Percentiles rank a stretch among this genome's conserved stretches.
phyloP scores from a whole-genome alignment of 2,797 vertebrate genomes.

The Scolopax bukidnonensis region DNA sequence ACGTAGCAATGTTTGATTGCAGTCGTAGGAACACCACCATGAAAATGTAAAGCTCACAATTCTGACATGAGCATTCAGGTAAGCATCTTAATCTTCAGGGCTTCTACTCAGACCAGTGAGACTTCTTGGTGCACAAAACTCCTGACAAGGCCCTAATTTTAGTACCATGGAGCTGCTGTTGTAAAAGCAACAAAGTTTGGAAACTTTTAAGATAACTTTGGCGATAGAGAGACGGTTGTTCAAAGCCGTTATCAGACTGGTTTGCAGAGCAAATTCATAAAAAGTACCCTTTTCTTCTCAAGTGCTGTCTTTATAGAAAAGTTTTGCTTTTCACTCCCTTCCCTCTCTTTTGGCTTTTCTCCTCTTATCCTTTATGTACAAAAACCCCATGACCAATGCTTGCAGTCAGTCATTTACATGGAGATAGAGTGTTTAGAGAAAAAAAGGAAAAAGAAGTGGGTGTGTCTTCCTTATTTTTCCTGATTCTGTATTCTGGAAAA shows the following conservation, averaged over 20 bases:
- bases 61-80: not conserved
- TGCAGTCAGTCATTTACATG: not conserved
- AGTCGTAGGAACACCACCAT: not conserved
- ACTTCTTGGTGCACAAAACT: not conserved
- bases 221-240: not conserved
- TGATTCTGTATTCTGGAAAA: not conserved
- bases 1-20: rapidly evolving
- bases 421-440: not conserved
- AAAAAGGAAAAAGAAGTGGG: rapidly evolving
- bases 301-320: not conserved
- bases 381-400: not conserved
- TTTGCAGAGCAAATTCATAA: not conserved
- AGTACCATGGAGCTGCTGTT: not conserved
- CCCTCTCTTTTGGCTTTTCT: not conserved
- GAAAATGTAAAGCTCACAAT: not conserved
- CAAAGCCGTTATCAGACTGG: not conserved
- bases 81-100: not conserved
- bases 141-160: not conserved
- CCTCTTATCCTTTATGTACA: not conserved
- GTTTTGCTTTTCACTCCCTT: not conserved
- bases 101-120: not conserved
- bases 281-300: not conserved
- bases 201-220: not conserved
- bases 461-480: not conserved
- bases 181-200: not conserved